These are phyloP conservation scores for Varanus komodoensis DNA, from an alignment of 2,113 vertebrate species.

Conservation along the genomic window DNA sequence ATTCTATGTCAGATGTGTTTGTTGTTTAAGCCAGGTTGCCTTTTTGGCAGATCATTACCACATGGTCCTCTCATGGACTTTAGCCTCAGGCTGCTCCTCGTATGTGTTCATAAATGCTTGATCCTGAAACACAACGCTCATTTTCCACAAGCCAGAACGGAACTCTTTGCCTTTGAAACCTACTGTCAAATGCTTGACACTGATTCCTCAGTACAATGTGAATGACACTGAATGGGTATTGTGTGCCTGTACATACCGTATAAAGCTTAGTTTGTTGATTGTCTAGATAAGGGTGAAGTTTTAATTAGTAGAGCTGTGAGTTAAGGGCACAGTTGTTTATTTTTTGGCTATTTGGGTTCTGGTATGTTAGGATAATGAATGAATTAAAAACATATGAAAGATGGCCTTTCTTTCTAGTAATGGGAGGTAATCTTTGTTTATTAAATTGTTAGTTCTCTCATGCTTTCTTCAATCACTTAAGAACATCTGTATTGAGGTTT, in stretches of 20 bases:
- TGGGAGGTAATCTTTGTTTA: constrained; percentile 1
- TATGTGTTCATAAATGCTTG: background rate
- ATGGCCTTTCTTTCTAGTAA: background rate
- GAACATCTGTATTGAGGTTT: constrained; percentile 16
- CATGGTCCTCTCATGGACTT: background rate
- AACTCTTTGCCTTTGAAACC: background rate
- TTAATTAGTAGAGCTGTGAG: background rate
- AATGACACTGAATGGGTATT: background rate
- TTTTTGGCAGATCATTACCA: background rate
- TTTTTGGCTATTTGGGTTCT: background rate
- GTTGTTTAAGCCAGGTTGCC: background rate
- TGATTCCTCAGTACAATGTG: background rate
- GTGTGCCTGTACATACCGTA: background rate
- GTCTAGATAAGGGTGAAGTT: background rate
- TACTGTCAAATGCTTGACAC: background rate
- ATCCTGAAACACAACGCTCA: background rate
- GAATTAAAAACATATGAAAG: background rate
- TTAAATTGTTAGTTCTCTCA: constrained; percentile 2
- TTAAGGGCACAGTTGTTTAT: background rate
- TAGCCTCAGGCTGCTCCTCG: background rate
- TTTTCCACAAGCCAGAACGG: background rate
- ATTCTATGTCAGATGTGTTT: background rate
- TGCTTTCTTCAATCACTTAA: background rate
- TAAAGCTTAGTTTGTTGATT: background rate
- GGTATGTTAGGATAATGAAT: background rate